Conservation (phyloP, 2,797 vertebrate species). For the Crypturellus tataupa region DNA sequence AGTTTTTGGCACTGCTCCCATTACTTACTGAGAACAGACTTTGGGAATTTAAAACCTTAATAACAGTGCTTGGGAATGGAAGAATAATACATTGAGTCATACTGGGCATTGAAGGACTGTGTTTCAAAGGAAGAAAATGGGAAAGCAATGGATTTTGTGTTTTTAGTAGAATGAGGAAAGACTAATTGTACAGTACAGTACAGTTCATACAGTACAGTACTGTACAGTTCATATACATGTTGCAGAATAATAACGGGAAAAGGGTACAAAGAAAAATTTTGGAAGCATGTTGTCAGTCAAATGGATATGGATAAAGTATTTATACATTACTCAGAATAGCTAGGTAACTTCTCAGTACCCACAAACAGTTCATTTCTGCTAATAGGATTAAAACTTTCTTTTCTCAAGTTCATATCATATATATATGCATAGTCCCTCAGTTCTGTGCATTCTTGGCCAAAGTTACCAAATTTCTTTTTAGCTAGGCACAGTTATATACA, state of each 20-base stretch:
- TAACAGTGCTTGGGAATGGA: background rate
- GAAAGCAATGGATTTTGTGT: background rate
- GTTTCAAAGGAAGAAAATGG: background rate
- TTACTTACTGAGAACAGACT: background rate
- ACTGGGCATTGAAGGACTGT: background rate
- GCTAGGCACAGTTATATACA: background rate
- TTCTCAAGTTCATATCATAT: background rate
- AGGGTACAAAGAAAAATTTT: background rate
- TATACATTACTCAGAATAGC: background rate
- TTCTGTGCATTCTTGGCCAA: conserved; percentile 1
- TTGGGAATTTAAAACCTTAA: background rate
- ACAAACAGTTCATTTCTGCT: background rate
- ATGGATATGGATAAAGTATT: background rate
- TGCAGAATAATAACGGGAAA: background rate
- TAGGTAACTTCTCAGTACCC: background rate
- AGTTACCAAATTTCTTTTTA: background rate
- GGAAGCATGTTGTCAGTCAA: background rate
- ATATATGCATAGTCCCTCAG: background rate
- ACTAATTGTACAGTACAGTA: background rate
- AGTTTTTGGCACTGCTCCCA: background rate
- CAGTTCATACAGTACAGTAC: background rate
- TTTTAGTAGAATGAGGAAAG: background rate
- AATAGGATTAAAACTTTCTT: background rate
- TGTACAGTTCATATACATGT: background rate
- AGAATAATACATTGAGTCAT: rapidly evolving